These are phyloP conservation scores for Notoglanidium macrostoma DNA, from an alignment of 2,797 vertebrate species.

Conservation along the genomic window DNA sequence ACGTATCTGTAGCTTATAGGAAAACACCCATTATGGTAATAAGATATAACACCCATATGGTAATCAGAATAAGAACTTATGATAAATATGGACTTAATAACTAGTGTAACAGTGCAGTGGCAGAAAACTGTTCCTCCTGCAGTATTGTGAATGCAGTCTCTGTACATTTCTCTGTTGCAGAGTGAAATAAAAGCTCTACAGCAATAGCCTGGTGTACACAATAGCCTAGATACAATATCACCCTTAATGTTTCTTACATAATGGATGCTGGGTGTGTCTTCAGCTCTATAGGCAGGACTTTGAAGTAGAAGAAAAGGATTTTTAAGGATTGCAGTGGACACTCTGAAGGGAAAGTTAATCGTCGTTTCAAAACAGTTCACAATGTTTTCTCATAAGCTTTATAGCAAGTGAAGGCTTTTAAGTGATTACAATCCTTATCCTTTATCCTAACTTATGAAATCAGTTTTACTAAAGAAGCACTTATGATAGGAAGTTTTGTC, in stretches of 20 bases:
- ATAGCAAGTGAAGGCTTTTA: not conserved
- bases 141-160: not conserved
- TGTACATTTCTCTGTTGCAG: not conserved
- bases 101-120: not conserved
- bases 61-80: not conserved
- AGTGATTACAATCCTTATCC: not conserved
- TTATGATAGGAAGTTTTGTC: not conserved
- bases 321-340: constrained; percentile 7
- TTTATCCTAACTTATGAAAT: not conserved
- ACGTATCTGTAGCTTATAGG: not conserved
- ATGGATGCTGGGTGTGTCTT: constrained; percentile 39
- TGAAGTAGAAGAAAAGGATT: constrained; percentile 29
- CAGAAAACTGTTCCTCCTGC: not conserved
- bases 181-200: not conserved
- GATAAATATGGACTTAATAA: not conserved
- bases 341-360: not conserved
- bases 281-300: not conserved
- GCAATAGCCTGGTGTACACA: constrained; percentile 18
- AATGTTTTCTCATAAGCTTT: not conserved
- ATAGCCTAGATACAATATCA: constrained; percentile 35
- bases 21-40: not conserved
- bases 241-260: constrained; percentile 19
- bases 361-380: not conserved
- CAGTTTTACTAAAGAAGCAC: not conserved
- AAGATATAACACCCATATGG: too few relatives aligned